Evolutionary conservation across 2,797 vertebrate species (phyloP).

Genomic region (Pseudochaenichthys georgianus): DNA sequence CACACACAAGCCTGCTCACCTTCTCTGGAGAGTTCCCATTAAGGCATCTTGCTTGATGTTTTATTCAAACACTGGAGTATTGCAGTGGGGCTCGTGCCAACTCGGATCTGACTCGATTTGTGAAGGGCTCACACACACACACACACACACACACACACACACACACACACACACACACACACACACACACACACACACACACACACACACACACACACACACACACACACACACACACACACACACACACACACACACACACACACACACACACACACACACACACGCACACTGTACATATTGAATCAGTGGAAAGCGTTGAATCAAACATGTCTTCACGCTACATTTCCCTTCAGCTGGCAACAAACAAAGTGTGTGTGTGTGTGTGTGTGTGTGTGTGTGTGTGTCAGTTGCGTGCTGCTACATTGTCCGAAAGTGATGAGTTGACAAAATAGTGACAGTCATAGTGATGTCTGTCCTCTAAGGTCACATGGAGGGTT

Average conservation of each 20-base stretch:
- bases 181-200: too few species aligned
- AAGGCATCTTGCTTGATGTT: conserved; percentile 65
- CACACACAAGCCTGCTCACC: conserved; percentile 18
- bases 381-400: too few species aligned
- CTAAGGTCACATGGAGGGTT: conserved; percentile 50
- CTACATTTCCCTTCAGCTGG: conserved; percentile 16
- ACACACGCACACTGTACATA: too few species aligned
- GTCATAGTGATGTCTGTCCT: conserved; percentile 63
- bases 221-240: too few species aligned
- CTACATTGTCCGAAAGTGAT: conserved; percentile 47
- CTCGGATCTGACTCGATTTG: conserved; percentile 47
- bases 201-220: too few species aligned
- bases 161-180: too few species aligned
- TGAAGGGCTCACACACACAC: conserved; percentile 12
- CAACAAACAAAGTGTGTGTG: conserved; percentile 1
- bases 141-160: too few species aligned
- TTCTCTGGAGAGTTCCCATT: conserved; percentile 63
- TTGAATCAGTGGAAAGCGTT: neutral
- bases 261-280: too few species aligned
- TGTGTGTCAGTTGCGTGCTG: conserved; percentile 19
- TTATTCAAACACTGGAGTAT: conserved; percentile 69
- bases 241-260: too few species aligned
- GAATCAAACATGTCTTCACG: neutral
- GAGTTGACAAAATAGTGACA: conserved; percentile 66
- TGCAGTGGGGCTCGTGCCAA: conserved; percentile 50